Evolutionary conservation across 2,888 invertebrate species (phyloP).

Genomic region (Prosapia bicincta): DNA sequence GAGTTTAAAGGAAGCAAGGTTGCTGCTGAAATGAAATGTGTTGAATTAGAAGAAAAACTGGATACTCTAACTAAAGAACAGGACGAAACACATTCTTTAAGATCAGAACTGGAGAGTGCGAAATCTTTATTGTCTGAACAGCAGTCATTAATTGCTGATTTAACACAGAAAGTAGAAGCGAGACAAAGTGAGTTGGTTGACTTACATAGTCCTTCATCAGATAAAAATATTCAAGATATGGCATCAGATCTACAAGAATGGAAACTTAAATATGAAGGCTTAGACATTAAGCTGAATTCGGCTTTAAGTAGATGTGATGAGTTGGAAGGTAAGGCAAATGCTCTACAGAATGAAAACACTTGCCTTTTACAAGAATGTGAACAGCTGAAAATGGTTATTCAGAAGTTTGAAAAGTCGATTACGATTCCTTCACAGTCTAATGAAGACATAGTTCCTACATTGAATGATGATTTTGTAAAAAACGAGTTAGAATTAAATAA

Average conservation of each 20-base stretch:
- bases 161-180: constrained; percentile 9
- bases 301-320: constrained; percentile 45
- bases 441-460: neutral
- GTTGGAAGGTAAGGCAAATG: constrained; percentile 52
- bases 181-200: neutral
- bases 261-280: constrained; percentile 20
- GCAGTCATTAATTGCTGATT: constrained; percentile 8
- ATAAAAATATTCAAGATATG: constrained; percentile 14
- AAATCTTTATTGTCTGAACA: neutral
- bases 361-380: constrained; percentile 45
- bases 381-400: constrained; percentile 46
- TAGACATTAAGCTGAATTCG: constrained; percentile 48
- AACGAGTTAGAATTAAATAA: constrained; percentile 7
- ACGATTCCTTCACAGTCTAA: neutral
- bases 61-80: constrained; percentile 11
- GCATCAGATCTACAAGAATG: constrained; percentile 25
- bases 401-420: neutral
- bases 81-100: neutral
- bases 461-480: neutral
- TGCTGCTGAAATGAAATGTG: constrained; percentile 72
- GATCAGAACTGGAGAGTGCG: constrained; percentile 9
- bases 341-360: constrained; percentile 52
- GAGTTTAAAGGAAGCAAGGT: constrained; percentile 62
- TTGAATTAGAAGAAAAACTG: constrained; percentile 66
- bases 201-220: neutral